These are phyloP conservation scores for Podarcis siculus DNA, from an alignment of 2,797 vertebrate genomes.

Conservation along the genomic window DNA sequence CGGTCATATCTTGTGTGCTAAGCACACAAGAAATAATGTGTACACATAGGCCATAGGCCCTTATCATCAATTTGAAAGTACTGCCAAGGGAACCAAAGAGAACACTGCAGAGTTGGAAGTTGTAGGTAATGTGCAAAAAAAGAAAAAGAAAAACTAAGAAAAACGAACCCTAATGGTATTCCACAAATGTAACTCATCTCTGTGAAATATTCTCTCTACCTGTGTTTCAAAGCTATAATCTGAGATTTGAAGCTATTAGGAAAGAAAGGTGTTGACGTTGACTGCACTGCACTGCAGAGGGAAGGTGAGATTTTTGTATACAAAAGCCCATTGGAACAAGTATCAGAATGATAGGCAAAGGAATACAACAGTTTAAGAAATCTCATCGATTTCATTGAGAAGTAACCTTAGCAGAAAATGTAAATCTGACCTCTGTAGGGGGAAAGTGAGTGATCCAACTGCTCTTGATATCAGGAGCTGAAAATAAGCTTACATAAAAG, in stretches of 20 bases:
- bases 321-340: background rate
- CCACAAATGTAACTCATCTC: background rate
- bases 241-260: background rate
- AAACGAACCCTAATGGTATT: background rate
- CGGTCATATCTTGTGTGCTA: background rate
- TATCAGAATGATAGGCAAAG: background rate
- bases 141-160: background rate
- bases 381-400: slow-evolving; percentile 31
- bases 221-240: background rate
- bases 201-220: background rate
- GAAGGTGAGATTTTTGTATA: background rate
- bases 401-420: background rate
- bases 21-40: background rate
- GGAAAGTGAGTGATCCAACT: background rate
- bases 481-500: background rate
- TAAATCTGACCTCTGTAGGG: background rate
- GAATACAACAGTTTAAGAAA: background rate
- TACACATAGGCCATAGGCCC: background rate
- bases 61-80: background rate
- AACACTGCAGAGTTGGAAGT: background rate
- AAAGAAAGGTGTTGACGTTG: background rate
- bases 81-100: background rate
- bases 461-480: background rate
- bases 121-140: background rate
- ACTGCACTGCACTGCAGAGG: background rate